Percentiles rank a stretch among this genome's conserved stretches.
Evolutionary conservation across 2,797 vertebrate genomes (phyloP).

Genomic region (Odontamblyopus lacepedii): DNA sequence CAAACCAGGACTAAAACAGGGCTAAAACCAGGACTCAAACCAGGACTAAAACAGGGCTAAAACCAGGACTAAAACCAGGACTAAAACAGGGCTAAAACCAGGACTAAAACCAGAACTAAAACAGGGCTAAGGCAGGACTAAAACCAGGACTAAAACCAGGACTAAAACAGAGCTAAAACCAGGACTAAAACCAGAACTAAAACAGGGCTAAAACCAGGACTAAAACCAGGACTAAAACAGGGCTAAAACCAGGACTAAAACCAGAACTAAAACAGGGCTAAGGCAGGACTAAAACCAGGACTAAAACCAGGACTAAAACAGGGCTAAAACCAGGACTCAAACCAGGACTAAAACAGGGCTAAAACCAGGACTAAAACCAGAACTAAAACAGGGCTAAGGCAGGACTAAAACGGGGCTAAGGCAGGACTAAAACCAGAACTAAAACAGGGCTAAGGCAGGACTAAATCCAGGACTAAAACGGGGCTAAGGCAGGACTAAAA

Average conservation of each 20-base stretch:
- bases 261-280: too few species aligned
- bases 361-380: background rate
- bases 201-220: background rate
- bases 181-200: background rate
- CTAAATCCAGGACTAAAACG: too few species aligned
- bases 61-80: too few species aligned
- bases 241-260: too few species aligned
- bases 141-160: background rate
- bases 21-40: background rate
- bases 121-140: background rate
- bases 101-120: background rate
- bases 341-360: background rate
- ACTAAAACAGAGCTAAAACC: background rate
- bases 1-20: background rate
- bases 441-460: too few species aligned
- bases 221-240: background rate
- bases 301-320: background rate
- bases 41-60: background rate
- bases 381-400: too few species aligned
- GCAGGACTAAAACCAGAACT: too few species aligned
- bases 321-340: background rate
- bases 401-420: too few species aligned
- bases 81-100: too few species aligned
- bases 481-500: too few species aligned
- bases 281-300: too few species aligned